Evolutionary conservation across 2,113 vertebrate species (phyloP), one percentile per base, ranked within the genome.

Genomic region (Heterochromis multidens): DNA sequence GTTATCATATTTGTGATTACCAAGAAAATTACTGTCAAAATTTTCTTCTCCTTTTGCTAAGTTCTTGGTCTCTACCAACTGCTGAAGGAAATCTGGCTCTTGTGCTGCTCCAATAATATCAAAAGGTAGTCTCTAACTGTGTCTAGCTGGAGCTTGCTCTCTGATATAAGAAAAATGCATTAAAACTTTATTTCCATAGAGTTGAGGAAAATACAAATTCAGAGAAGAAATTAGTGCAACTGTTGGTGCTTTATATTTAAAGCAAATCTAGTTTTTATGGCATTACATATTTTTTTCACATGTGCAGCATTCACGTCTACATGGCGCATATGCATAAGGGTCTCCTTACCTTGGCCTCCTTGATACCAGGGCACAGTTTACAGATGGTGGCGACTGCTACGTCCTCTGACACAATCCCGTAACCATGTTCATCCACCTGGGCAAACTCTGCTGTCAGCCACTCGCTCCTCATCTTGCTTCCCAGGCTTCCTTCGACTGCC

Each of bases 381-480:
- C 97, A 98, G 93, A 99, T 98, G 85, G 97, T 95, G 58, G 97
- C 95, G 16, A 99, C 99, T 0, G 97, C 96, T 0, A 96, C 96
- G 9, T 99, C 97, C 94, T 99, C 99, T 17, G 97, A 91, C 94
- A 98, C 96, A 43, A 99, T 97, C 49, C 98, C 98, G 23, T 99
- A 97, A 4, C 99, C 98, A 11, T 99, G 97, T 12, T 98, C 83
- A 2, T 99, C 98, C 37, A 97, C 97, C 62, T 95, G 95, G 46
- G 97, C 94, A 0, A 99, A 99, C 74, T 99, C 97, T 0, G 96
- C 91, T 57, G 95, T 95, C 92, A 99, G 90, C 99, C 98, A 99
- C 72, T 96, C 95, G 31, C 96, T 96, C 65, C 98, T 95, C 83
- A 98, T 97, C 16, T 96, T 97, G 79, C 96, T 96, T 9, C 96